A percentile compares a stretch with the other conserved stretches of the same genome.
phyloP scores from a whole-genome alignment of 2,888 invertebrate species.

The Parasteatoda lunata region DNA sequence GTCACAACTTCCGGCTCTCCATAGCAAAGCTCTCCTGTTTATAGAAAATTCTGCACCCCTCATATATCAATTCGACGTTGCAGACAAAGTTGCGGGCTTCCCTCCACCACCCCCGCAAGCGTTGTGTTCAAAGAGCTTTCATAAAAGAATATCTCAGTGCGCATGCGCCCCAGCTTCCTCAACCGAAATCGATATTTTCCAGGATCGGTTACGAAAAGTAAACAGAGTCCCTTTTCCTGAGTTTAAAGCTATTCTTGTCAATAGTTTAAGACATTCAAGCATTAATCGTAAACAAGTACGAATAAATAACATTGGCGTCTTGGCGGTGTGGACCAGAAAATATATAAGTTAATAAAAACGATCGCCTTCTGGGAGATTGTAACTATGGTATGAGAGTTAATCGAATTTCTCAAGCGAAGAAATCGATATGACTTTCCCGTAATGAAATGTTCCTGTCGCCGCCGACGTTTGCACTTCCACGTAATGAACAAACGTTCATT shows the following conservation, averaged over 20 bases:
- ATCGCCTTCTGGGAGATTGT: neutral
- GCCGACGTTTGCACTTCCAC: neutral
- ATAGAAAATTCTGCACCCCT: constrained; percentile 19
- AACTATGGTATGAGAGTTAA: neutral
- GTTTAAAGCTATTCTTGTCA: constrained; percentile 12
- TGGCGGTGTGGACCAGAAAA: neutral
- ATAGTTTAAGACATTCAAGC: constrained; percentile 22
- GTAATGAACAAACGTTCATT: no score
- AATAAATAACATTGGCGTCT: constrained; percentile 15
- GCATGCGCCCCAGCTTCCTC: constrained; percentile 29
- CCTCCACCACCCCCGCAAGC: constrained; percentile 30
- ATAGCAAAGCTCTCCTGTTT: constrained; percentile 5
- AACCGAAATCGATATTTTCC: constrained; percentile 56
- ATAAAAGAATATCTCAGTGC: neutral
- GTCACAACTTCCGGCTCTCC: no score
- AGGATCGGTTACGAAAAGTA: constrained; percentile 65
- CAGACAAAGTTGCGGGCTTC: constrained; percentile 42
- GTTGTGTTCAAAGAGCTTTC: neutral
- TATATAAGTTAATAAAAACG: neutral
- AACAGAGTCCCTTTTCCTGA: constrained; percentile 40
- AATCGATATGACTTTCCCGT: neutral
- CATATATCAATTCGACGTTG: constrained; percentile 32
- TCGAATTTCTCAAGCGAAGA: neutral
- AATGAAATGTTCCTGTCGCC: constrained; percentile 1
- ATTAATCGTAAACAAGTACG: constrained; percentile 54